Evolutionary conservation across 1,140 invertebrate genomes (phyloP).

Genomic region (Ladona fulva): DNA sequence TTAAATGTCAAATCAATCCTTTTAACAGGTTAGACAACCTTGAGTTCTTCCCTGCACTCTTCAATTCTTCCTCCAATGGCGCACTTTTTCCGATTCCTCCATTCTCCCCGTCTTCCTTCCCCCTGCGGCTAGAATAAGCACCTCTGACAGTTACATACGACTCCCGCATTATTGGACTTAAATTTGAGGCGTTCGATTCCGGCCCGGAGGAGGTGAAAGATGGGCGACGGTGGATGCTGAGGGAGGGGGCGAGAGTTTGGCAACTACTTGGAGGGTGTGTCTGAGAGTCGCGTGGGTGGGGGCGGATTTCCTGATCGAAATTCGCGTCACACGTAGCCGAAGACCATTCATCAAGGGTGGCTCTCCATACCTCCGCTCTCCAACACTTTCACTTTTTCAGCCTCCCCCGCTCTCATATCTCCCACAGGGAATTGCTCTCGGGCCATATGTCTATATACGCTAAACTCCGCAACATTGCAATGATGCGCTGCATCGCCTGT

Average conservation of each 20-base stretch:
- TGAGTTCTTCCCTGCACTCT: too few species aligned
- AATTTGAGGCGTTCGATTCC: background rate
- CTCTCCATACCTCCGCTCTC: background rate
- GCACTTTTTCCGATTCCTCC: too few species aligned
- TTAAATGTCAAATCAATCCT: too few species aligned
- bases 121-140: background rate
- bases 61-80: too few species aligned
- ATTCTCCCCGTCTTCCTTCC: background rate
- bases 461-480: too few species aligned
- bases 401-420: background rate
- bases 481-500: too few species aligned
- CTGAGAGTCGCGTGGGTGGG: background rate
- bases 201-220: background rate
- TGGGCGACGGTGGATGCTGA: background rate
- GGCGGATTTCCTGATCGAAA: background rate
- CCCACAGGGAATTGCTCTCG: too few species aligned
- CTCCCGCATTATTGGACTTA: constrained; percentile 4
- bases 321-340: background rate
- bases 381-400: background rate
- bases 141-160: constrained; percentile 5
- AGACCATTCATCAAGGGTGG: constrained; percentile 3
- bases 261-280: background rate
- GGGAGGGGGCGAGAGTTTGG: background rate
- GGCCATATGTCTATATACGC: too few species aligned
- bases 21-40: too few species aligned